phyloP scores from a whole-genome alignment of 2,888 invertebrate species.

The Drosophila nigritarsus region DNA sequence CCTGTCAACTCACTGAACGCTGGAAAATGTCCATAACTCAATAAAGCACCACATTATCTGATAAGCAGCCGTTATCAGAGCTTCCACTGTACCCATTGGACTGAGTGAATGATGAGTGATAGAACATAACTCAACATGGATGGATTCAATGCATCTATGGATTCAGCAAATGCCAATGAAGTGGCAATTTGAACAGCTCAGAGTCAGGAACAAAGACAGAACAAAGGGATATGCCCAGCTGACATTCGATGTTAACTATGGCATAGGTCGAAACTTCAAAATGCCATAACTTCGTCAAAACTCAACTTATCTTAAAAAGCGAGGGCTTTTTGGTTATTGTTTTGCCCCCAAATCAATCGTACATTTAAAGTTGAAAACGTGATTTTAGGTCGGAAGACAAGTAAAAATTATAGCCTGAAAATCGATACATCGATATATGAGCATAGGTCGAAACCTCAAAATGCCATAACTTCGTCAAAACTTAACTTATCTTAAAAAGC shows the following conservation, averaged over 20 bases:
- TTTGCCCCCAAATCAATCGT: too few relatives aligned
- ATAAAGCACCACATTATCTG: conserved; percentile 55
- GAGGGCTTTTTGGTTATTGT: too few relatives aligned
- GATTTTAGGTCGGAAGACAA: too few relatives aligned
- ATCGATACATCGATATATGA: too few relatives aligned
- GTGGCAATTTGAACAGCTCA: conserved; percentile 39
- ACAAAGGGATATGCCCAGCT: conserved; percentile 37
- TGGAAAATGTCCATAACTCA: conserved; percentile 60
- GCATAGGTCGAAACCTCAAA: too few relatives aligned
- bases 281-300: too few relatives aligned
- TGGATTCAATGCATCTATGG: conserved; percentile 27
- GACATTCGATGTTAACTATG: neutral
- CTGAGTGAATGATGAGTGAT: conserved; percentile 47
- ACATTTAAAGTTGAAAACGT: too few relatives aligned
- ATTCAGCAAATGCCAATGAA: conserved; percentile 31
- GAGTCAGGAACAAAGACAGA: conserved; percentile 12
- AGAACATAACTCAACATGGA: conserved; percentile 26
- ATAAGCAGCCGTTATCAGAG: conserved; percentile 48
- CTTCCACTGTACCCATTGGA: conserved; percentile 16
- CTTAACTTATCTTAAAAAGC: too few relatives aligned
- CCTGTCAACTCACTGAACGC: conserved; percentile 27
- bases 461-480: too few relatives aligned
- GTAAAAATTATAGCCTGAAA: too few relatives aligned
- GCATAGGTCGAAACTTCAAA: too few relatives aligned
- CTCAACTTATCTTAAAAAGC: too few relatives aligned